phyloP scores from a whole-genome alignment of 2,797 vertebrate genomes.

The Mustela erminea region DNA sequence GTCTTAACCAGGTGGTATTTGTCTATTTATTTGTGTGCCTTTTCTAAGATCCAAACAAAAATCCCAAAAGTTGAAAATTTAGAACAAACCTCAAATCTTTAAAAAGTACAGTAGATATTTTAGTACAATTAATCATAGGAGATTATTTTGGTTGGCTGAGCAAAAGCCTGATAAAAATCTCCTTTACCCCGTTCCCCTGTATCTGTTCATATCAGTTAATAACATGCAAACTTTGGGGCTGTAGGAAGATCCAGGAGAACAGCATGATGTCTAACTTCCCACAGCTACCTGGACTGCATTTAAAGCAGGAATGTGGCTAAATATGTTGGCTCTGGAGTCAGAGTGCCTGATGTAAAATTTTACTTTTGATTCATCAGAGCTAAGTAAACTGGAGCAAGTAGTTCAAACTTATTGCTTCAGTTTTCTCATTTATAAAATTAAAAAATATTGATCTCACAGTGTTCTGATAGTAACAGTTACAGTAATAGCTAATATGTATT shows the following conservation, averaged over 20 bases:
- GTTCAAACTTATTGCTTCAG: background rate
- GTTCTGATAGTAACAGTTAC: background rate
- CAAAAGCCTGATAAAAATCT: background rate
- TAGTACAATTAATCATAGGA: conserved; percentile 44
- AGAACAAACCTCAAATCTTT: background rate
- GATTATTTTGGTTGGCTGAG: background rate
- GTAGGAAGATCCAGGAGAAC: background rate
- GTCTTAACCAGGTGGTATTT: background rate
- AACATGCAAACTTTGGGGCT: background rate
- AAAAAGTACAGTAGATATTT: background rate
- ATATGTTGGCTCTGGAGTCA: background rate
- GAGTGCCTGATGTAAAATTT: background rate
- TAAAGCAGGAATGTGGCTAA: background rate
- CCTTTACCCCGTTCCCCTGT: background rate
- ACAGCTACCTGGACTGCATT: background rate
- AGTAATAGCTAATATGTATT: background rate
- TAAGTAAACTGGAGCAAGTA: background rate
- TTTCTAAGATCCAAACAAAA: conserved; percentile 35
- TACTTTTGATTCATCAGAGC: background rate
- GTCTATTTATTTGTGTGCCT: background rate
- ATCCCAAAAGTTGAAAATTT: background rate
- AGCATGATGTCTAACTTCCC: background rate
- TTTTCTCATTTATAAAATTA: conserved; percentile 9
- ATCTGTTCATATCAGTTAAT: background rate
- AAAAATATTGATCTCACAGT: background rate